A percentile compares a stretch with the other conserved stretches of the same genome.
phyloP scores from a whole-genome alignment of 1,140 invertebrate species.

The Euura saliciscinereae region DNA sequence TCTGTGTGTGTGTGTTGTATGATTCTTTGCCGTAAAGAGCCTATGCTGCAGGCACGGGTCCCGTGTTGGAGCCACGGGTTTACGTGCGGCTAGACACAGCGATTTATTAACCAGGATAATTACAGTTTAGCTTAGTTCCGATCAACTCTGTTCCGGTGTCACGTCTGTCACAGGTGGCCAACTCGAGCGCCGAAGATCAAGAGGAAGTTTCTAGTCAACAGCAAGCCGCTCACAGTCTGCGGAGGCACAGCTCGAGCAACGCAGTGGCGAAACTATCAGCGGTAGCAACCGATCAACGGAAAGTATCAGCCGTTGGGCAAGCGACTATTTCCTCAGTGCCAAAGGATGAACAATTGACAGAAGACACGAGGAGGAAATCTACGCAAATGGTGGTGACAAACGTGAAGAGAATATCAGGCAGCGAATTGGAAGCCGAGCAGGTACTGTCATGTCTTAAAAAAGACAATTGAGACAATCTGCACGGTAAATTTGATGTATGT shows the following conservation, averaged over 20 bases:
- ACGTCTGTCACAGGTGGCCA: no score
- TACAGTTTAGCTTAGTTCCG: no score
- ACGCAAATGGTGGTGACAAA: constrained; percentile 16
- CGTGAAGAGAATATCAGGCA: constrained; percentile 20
- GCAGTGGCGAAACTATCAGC: constrained; percentile 18
- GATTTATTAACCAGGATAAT: not conserved
- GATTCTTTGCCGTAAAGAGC: no score
- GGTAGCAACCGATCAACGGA: constrained; percentile 11
- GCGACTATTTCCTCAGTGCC: not conserved
- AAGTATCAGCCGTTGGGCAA: constrained; percentile 4
- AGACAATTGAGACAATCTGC: constrained; percentile 9
- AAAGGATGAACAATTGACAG: not conserved
- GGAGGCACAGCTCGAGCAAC: constrained; percentile 2
- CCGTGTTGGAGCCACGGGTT: no score
- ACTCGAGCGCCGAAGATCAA: not conserved
- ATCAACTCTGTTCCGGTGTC: not conserved
- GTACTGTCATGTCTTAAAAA: not conserved
- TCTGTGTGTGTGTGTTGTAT: no score
- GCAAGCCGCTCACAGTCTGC: not conserved
- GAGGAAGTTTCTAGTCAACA: constrained; percentile 13
- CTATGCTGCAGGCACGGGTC: not conserved
- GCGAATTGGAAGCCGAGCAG: not conserved
- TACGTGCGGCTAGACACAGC: no score
- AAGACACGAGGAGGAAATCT: constrained; percentile 15
- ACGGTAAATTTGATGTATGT: constrained; percentile 9